Base-by-base conservation (phyloP, 2,888 invertebrate genomes). In the Drosophila mayaguana region DNA sequence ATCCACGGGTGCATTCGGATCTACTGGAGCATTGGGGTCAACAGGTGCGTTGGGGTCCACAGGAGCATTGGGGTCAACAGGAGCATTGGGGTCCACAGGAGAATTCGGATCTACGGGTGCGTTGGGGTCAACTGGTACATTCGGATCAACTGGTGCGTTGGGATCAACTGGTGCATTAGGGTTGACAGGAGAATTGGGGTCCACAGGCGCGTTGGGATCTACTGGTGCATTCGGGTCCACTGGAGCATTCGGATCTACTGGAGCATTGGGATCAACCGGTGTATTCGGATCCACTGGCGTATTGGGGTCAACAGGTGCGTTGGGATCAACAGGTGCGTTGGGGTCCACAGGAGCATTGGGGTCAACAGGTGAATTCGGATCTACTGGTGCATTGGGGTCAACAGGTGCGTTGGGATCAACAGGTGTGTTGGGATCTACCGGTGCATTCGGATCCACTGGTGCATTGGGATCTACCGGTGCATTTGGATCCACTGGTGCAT, bases 161-260 rank as follows among this genome's bases (percentile, higher is more conserved):
- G 63, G 56, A 1, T 48, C 46, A 0, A 46, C 32, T 25, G 64
- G 50, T 28, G 51, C 53, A 0, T 40, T 61, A 0, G 65, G 61
- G 0, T 32, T 40, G 0, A 53, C 18, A 3, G 61, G 60, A 0
- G 59, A 34, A 0, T 43, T 59, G 0, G 63, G 63, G 1, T 28
- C 42, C 0, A 42, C 34, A 2, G 64, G 64, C 0, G 51, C 36
- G 0, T 51, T 65, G 0, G 63, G 63, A 0, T 48, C n/a, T 0
- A 38, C 25, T 2, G 63, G 57, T 1, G 38, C 32, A 0, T 46
- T 63, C 0, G 57, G 63, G 0, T 32, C 46, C 0, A 38, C 36
- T 2, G 63, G 63, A 0, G 28, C 25, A 0, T 36, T 61, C 0
- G 60, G 60, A 0, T 53, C 28, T 0, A 54, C 16, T 2, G 61